Evolutionary conservation across 1,140 invertebrate species (phyloP).

Genomic region (Dreissena polymorpha): DNA sequence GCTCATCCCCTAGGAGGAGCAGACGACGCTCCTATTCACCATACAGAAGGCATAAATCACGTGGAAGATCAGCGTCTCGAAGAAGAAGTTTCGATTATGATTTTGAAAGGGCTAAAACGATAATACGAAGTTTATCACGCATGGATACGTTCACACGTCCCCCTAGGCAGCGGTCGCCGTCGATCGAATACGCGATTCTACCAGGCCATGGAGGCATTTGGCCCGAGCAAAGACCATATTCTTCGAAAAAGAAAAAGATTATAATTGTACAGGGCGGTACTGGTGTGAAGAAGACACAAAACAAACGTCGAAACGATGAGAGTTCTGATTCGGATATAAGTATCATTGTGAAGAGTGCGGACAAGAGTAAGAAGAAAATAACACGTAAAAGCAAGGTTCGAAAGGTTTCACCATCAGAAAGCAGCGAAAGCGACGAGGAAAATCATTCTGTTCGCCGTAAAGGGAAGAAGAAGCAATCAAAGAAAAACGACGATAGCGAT

Average conservation of each 20-base stretch:
- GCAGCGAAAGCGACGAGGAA: slow-evolving; percentile 1
- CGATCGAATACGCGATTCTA: slow-evolving; percentile 38
- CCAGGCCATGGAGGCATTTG: slow-evolving; percentile 21
- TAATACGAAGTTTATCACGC: slow-evolving; percentile 39
- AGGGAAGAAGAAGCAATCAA: slow-evolving; percentile 7
- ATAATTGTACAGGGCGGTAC: slow-evolving; percentile 31
- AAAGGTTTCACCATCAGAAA: slow-evolving; percentile 23
- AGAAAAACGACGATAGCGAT: slow-evolving; percentile 22
- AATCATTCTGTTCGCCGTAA: slow-evolving; percentile 4
- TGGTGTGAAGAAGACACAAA: not conserved
- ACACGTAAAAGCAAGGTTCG: slow-evolving; percentile 10
- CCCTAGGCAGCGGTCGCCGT: slow-evolving; percentile 12
- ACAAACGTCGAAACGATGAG: slow-evolving; percentile 18
- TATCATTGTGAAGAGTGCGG: slow-evolving; percentile 33
- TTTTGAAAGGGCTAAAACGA: slow-evolving; percentile 43
- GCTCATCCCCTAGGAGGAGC: not conserved
- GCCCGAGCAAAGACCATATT: slow-evolving; percentile 10
- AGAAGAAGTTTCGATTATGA: slow-evolving; percentile 51
- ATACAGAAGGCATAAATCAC: not conserved
- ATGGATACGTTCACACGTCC: slow-evolving; percentile 35
- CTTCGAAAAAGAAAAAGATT: slow-evolving; percentile 37
- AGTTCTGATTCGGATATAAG: slow-evolving; percentile 50
- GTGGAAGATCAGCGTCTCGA: slow-evolving; percentile 6
- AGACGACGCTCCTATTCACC: slow-evolving; percentile 6
- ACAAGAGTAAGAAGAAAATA: slow-evolving; percentile 10